Conservation (phyloP, 1,140 invertebrate species). For the Pachyrhynchus sulphureomaculatus region DNA sequence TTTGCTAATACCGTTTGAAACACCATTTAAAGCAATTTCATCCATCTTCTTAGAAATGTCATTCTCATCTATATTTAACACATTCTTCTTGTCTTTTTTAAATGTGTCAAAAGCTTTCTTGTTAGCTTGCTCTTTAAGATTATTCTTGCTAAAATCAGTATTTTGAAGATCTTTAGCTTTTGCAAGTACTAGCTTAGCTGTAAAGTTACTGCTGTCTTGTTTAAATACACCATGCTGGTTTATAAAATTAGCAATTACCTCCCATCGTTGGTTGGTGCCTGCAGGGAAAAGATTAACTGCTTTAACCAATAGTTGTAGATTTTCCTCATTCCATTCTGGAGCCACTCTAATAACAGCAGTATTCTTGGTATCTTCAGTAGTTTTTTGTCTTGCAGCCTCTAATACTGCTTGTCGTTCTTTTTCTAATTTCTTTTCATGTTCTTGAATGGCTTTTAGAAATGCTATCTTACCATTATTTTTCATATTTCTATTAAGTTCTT, state of each 20-base stretch:
- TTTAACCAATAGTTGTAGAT: constrained; percentile 86
- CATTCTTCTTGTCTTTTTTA: constrained; percentile 79
- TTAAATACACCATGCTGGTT: constrained; percentile 78
- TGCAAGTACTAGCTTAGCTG: constrained; percentile 88
- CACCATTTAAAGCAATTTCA: constrained; percentile 35
- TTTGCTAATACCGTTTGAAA: constrained; percentile 6
- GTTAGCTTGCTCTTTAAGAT: constrained; percentile 83
- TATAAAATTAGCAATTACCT: constrained; percentile 93
- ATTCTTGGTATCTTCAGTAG: constrained; percentile 50
- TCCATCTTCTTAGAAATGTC: constrained; percentile 56
- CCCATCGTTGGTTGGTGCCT: constrained; percentile 94
- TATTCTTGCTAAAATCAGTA: constrained; percentile 82
- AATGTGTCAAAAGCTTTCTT: constrained; percentile 91
- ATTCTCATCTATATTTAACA: constrained; percentile 60
- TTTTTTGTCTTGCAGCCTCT: constrained; percentile 55
- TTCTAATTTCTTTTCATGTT: constrained; percentile 63
- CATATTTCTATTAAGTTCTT: constrained; percentile 74
- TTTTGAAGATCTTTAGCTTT: constrained; percentile 95
- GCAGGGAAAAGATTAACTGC: constrained; percentile 96
- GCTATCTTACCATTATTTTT: constrained; percentile 62
- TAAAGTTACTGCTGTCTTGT: constrained; percentile 57
- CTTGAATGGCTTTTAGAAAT: constrained; percentile 68
- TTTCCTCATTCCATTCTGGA: constrained; percentile 78
- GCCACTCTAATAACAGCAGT: constrained; percentile 51
- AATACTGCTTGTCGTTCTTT: constrained; percentile 68